Evolutionary conservation across 2,888 invertebrate species (phyloP), one percentile per base, ranked within the genome.

Genomic region (Zonitis immaculata): DNA sequence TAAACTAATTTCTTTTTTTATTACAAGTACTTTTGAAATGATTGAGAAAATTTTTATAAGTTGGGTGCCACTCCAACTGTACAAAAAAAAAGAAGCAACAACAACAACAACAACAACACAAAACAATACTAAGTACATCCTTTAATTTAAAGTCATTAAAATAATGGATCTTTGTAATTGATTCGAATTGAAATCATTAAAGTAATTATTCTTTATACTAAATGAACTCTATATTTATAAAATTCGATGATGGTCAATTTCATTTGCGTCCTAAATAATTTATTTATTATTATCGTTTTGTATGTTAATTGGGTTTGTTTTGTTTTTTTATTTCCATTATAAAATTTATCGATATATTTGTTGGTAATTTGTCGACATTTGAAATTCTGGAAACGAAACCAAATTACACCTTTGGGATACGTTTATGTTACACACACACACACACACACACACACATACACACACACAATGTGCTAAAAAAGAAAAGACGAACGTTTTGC

Each of bases 131-230:
- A 52, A 55, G 49, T 52, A 61, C 62, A 57, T 59, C 59, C 60
- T 61, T 56, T 66, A 63, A 65, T 66, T 66, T 60, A 62, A 56
- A 52, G 60, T 61, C 59, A 65, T 66, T 67, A 66, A 66, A 66
- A 65, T 67, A 67, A 67, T 66, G 58, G 64, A 61, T 53, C 51
- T 57, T 35, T 56, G 56, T 67, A 68, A 69, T 69, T 68, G 69
- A 61, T 62, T 59, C 54, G 64, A 70, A 70, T 70, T 68, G 67
- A 63, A 65, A 63, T 66, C 64, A 66, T 68, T 69, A 69, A 66
- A 63, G 62, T 68, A 66, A 68, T 68, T 65, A 64, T 61, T 61
- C 44, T 51, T 39, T 49, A n/a, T n/a, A 16, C 52, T 45, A 28
- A 47, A 55, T 55, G 45, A 47, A 35, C 35, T 35, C 11, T 6